Evolutionary conservation across 2,888 invertebrate genomes (phyloP).

Genomic region (Eumacrocentrus americanus): DNA sequence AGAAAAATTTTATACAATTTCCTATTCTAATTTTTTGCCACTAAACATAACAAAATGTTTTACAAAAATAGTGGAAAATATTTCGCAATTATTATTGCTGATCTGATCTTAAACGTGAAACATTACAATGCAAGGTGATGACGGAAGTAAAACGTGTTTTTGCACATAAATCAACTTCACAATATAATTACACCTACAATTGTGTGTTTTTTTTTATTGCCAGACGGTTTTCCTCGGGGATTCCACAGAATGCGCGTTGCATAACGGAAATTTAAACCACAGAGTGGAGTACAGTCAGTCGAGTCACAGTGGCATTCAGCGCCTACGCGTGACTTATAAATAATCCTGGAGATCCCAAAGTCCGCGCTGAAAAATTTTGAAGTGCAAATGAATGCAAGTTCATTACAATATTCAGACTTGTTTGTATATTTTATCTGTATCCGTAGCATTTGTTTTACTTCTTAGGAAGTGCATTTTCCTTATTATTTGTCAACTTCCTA

Average conservation of each 20-base stretch:
- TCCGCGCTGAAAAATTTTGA: not conserved
- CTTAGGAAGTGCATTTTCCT: not conserved
- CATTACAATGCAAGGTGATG: not conserved
- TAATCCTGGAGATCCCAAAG: not conserved
- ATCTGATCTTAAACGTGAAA: too few species aligned
- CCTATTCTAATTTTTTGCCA: not conserved
- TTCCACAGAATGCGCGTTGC: conserved; percentile 35
- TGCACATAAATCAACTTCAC: not conserved
- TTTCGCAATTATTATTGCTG: too few species aligned
- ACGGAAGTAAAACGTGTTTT: not conserved
- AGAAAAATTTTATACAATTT: not conserved
- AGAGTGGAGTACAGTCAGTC: not conserved
- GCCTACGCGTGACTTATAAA: conserved; percentile 11
- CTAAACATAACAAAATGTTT: too few species aligned
- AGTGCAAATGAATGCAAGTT: not conserved
- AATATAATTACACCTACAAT: not conserved
- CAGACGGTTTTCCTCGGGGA: conserved; percentile 37
- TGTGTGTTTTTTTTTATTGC: not conserved
- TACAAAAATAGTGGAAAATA: too few species aligned
- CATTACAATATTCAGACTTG: conserved; percentile 1
- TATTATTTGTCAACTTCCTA: not conserved
- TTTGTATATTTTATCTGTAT: not conserved
- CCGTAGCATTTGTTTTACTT: not conserved
- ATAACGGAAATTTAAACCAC: conserved; percentile 34
- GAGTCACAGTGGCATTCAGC: not conserved